Base-by-base conservation (phyloP, 2,888 invertebrate genomes). In the Synergus umbraculus region DNA sequence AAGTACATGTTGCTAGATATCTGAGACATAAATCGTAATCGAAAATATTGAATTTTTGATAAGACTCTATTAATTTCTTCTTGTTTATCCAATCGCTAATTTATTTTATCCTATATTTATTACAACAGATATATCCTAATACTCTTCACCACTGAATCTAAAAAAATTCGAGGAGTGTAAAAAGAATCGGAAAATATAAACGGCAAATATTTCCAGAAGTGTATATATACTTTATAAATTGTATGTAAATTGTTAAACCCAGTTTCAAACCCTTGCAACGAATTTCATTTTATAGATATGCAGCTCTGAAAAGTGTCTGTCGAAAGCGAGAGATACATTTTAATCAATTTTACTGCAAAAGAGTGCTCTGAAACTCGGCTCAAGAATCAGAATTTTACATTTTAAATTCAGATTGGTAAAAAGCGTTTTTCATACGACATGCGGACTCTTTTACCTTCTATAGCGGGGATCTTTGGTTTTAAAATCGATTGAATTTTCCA, bases 251-350 rank as follows among this genome's bases (percentile, higher is more conserved):
- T 58, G 58, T 58, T 4, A 18, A 58, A 58, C 10, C 10, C 58
- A 58, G 58, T 58, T 58, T 58, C 9, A 58, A 58, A 58, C 10
- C 18, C 18, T n/a, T 18, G 9, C n/a, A 58, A 10, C 18, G 10
- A 58, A 18, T 58, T 58, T 18, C 58, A 58, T 58, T 58, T 58
- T 58, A 58, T 58, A 58, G 58, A 58, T 58, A 58, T 58, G 58
- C 9, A 9, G 9, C 58, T 18, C 18, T 18, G 3, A 58, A 58
- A 18, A 58, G 18, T 58, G 9, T 3, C n/a, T 58, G 18, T 58
- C 58, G 18, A 58, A n/a, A 54, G 54, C 7, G 15, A 54, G n/a
- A n/a, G 54, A 54, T 54, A 54, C 5, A 54, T 54, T 54, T 54
- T 15, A 54, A 54, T 54, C 7, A 54, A n/a, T 54, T 54, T 54